These are phyloP conservation scores for Pyxicephalus adspersus DNA, from an alignment of 2,113 vertebrate species.

Conservation along the genomic window DNA sequence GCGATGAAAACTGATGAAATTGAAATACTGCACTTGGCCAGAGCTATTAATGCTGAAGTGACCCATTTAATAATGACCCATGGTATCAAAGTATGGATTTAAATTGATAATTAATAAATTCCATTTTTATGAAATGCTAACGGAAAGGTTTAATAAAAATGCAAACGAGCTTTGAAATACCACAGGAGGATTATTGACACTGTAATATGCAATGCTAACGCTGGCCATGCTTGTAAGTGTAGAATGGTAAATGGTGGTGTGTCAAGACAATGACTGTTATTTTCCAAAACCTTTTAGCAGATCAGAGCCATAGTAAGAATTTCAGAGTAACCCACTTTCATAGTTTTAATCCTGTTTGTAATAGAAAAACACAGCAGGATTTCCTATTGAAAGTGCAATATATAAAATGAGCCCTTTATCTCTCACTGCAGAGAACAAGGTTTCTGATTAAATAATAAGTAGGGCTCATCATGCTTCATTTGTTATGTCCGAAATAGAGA, in stretches of 20 bases:
- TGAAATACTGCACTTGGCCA: conserved; percentile 72
- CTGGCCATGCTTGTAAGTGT: conserved; percentile 65
- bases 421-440: conserved; percentile 59
- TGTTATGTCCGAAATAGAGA: conserved; percentile 59
- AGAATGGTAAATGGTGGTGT: conserved; percentile 61
- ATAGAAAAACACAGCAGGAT: conserved; percentile 55
- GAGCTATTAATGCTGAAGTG: conserved; percentile 76
- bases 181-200: conserved; percentile 70
- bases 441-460: conserved; percentile 59
- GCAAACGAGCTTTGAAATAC: conserved; percentile 76
- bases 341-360: conserved; percentile 69
- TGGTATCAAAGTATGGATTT: conserved; percentile 74
- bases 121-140: conserved; percentile 76
- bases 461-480: conserved; percentile 57
- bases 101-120: conserved; percentile 82
- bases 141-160: conserved; percentile 77
- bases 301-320: conserved; percentile 59
- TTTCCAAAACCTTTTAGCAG: conserved; percentile 58
- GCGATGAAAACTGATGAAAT: conserved; percentile 71
- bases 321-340: conserved; percentile 61
- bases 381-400: conserved; percentile 63
- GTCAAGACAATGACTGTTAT: conserved; percentile 61
- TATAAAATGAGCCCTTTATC: conserved; percentile 63
- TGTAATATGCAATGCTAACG: conserved; percentile 72
- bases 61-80: conserved; percentile 77